Evolutionary conservation across 2,797 vertebrate genomes (phyloP), one percentile per base, ranked within the genome.

Genomic region (Typhlichthys eigenmanni): DNA sequence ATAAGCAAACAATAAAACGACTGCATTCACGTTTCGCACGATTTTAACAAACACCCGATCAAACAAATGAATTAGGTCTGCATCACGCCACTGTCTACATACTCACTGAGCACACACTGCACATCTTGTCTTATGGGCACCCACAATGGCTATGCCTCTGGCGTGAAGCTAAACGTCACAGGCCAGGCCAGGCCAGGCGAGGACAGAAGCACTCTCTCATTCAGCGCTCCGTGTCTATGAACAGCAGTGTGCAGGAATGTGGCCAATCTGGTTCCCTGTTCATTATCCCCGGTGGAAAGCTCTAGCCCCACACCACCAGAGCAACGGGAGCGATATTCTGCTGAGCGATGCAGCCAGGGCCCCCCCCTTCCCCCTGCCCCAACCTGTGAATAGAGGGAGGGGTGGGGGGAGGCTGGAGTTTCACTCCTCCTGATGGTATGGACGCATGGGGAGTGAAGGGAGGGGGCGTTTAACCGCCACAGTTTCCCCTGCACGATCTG

Each of bases 321-420:
- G 78, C 6, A 10, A 64, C 3, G 71, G 72, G 75, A 76, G 81
- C 72, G 78, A 69, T 2, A 79, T 90, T 90, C 78, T 90, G 90
- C 88, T 90, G 87, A 91, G 83, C 84, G 51, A 64, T 82, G 87
- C 88, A 85, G n/a, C 75, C 78, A 72, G 75, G 71, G 55, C 69
- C 69, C 62, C 73, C 75, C 54, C 17, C 69, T 59, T 58, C 75
- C 65, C 73, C 71, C 81, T 64, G 68, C 70, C 58, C 75, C 75
- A 12, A 16, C 32, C 17, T n/a, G 54, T 51, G 50, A 55, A 45
- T 32, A 55, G 48, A 72, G 70, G 54, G 52, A 2, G 6, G 43
- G 68, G 69, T 61, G 72, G 66, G 62, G 70, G 69, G 17, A 51
- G 67, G 74, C 78, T 81, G 79, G 80, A 82, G 83, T 80, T 82